Conservation (phyloP, 2,888 invertebrate genomes). For the Heliconius hortense region DNA sequence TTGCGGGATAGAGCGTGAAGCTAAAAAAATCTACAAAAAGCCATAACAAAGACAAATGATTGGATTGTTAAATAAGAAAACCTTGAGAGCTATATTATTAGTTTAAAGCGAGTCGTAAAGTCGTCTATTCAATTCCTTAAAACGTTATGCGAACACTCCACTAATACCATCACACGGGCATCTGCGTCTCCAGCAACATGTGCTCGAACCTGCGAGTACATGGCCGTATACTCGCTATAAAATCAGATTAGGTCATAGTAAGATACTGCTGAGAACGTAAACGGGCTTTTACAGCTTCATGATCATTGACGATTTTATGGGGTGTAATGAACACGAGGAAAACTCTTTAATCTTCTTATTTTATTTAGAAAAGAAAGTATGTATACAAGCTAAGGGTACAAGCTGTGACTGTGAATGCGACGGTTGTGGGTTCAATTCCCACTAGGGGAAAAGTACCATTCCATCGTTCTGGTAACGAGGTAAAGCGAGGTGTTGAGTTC, state of each 20-base stretch:
- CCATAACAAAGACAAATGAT: neutral
- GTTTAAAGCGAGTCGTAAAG: conserved; percentile 21
- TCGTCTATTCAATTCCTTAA: conserved; percentile 13
- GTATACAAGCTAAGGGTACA: neutral
- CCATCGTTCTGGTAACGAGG: neutral
- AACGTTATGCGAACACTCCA: conserved; percentile 49
- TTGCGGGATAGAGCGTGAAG: too few relatives aligned
- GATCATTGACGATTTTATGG: conserved; percentile 37
- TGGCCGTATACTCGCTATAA: conserved; percentile 36
- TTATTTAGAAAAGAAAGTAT: conserved; percentile 2
- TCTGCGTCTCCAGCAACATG: conserved; percentile 45
- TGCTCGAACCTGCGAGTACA: conserved; percentile 31
- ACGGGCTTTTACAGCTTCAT: conserved; percentile 32
- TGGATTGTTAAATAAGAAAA: neutral
- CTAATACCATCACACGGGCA: conserved; percentile 50
- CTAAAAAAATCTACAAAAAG: neutral
- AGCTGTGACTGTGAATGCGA: too few relatives aligned
- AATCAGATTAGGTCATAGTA: conserved; percentile 40
- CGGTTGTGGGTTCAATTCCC: too few relatives aligned
- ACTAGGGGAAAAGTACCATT: neutral
- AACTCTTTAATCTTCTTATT: neutral
- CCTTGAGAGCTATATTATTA: neutral
- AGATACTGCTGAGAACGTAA: conserved; percentile 30
- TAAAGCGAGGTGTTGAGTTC: neutral
- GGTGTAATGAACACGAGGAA: conserved; percentile 23